phyloP scores from a whole-genome alignment of 2,888 invertebrate species.

The Cylloceria caligata region DNA sequence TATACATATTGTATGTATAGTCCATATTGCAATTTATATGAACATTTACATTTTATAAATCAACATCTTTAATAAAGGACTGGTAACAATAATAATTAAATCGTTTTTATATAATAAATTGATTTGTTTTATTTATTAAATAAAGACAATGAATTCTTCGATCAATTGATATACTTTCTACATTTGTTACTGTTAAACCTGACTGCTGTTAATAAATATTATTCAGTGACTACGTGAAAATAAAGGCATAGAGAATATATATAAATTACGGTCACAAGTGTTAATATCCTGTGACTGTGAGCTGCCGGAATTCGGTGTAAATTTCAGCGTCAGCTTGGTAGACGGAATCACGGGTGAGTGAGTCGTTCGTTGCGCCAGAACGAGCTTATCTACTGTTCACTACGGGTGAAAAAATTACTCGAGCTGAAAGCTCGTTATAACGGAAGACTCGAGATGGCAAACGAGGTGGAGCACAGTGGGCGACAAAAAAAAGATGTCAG shows the following conservation, averaged over 20 bases:
- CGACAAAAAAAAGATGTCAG: slow-evolving; percentile 49
- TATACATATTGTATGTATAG: too few relatives aligned
- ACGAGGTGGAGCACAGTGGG: slow-evolving; percentile 35
- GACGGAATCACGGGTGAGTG: slow-evolving; percentile 70
- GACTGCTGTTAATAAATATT: neutral
- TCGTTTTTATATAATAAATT: neutral
- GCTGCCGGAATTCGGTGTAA: slow-evolving; percentile 54
- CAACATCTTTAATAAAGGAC: too few relatives aligned
- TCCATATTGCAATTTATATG: too few relatives aligned
- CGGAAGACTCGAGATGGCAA: slow-evolving; percentile 38
- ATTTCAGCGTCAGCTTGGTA: slow-evolving; percentile 71
- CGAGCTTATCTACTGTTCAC: slow-evolving; percentile 54
- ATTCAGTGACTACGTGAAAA: neutral
- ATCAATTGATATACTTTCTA: neutral
- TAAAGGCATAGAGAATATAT: neutral
- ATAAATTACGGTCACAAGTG: slow-evolving; percentile 13
- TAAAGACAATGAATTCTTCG: neutral
- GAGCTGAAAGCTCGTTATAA: slow-evolving; percentile 67
- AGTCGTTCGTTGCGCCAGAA: slow-evolving; percentile 36
- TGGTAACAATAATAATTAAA: too few relatives aligned
- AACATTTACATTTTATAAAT: too few relatives aligned
- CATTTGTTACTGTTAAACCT: neutral
- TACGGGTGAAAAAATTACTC: slow-evolving; percentile 62
- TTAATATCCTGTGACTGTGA: slow-evolving; percentile 28
- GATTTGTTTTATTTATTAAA: neutral